Evolutionary conservation across 2,888 invertebrate species (phyloP).

Genomic region (Cancer borealis): DNA sequence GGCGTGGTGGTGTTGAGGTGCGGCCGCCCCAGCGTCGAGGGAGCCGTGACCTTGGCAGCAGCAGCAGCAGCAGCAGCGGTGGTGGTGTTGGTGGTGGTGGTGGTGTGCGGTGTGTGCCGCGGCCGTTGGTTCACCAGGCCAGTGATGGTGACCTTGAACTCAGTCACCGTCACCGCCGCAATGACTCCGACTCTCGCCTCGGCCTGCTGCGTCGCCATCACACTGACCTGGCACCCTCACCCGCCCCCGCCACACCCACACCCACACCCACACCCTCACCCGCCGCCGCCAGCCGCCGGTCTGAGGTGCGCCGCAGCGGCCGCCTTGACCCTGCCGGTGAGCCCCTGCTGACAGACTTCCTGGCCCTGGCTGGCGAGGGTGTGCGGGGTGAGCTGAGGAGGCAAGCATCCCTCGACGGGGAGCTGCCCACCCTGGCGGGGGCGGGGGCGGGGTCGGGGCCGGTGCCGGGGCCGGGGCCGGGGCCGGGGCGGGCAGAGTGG

Average conservation of each 20-base stretch:
- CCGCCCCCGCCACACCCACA: neutral
- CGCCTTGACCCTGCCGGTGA: slow-evolving; percentile 81
- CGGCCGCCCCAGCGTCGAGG: neutral
- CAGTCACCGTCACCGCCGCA: slow-evolving; percentile 41
- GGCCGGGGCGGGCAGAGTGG: slow-evolving; percentile 81
- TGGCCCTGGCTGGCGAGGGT: slow-evolving; percentile 79
- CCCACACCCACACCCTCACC: neutral
- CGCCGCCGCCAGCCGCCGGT: slow-evolving; percentile 65
- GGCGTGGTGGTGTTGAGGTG: neutral
- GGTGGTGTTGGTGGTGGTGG: neutral
- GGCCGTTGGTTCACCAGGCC: neutral
- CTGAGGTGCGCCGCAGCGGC: slow-evolving; percentile 67
- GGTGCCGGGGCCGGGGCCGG: slow-evolving; percentile 77
- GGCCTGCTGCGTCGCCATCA: slow-evolving; percentile 38
- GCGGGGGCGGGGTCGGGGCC: slow-evolving; percentile 76
- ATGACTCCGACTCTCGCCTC: slow-evolving; percentile 40
- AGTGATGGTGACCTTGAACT: neutral
- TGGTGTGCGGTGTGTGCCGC: neutral
- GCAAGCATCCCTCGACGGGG: slow-evolving; percentile 76
- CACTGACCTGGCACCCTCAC: slow-evolving; percentile 34
- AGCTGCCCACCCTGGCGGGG: slow-evolving; percentile 40
- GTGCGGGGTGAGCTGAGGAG: slow-evolving; percentile 63
- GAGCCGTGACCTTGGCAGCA: neutral
- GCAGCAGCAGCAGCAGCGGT: neutral
- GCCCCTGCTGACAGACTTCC: slow-evolving; percentile 87